These are phyloP conservation scores for Perodicticus potto DNA, from an alignment of 2,797 vertebrate genomes.

Conservation along the genomic window DNA sequence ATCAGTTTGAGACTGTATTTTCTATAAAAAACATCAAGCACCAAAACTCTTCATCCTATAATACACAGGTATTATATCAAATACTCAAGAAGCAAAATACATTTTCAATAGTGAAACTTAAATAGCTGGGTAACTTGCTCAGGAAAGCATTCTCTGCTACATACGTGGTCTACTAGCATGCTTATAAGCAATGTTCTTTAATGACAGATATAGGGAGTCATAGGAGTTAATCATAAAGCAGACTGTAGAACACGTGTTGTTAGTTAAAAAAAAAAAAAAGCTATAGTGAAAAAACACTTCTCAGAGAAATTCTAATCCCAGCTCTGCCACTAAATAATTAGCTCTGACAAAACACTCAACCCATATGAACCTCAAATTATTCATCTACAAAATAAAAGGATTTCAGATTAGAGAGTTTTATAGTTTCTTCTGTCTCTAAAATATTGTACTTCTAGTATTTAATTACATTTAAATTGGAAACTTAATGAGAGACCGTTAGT, in stretches of 20 bases:
- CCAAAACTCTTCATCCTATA: background rate
- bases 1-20: conserved; percentile 2
- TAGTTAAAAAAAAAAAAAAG: conserved; percentile 2
- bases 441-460: conserved; percentile 24
- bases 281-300: background rate
- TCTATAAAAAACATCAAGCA: conserved; percentile 25
- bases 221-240: background rate
- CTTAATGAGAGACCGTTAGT: background rate
- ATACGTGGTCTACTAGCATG: background rate
- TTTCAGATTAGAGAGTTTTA: conserved; percentile 47
- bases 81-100: conserved; percentile 27
- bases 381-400: conserved; percentile 26
- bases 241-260: background rate
- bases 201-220: background rate
- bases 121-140: conserved; percentile 25
- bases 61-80: conserved; percentile 22
- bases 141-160: background rate
- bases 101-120: conserved; percentile 32
- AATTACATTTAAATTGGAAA: conserved; percentile 53
- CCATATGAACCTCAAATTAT: background rate
- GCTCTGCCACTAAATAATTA: background rate
- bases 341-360: conserved; percentile 25
- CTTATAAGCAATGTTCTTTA: background rate
- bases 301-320: conserved; percentile 48
- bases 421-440: conserved; percentile 45